Conservation (phyloP, 2,888 invertebrate genomes). For the Cerceris rybyensis region DNA sequence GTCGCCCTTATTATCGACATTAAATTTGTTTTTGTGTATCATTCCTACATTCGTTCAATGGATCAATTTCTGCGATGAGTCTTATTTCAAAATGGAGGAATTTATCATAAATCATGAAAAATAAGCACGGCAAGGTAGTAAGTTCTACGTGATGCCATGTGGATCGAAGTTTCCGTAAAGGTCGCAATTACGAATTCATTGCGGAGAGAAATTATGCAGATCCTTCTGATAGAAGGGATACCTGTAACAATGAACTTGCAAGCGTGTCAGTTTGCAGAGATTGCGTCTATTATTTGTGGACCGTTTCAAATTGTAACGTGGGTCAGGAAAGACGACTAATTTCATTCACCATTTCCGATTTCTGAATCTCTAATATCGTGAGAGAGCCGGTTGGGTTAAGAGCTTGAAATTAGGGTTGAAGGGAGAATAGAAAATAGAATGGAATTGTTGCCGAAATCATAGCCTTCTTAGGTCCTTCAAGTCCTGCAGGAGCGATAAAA, state of each 20-base stretch:
- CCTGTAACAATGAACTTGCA: constrained; percentile 22
- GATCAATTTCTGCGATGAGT: no score
- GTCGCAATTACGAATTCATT: no score
- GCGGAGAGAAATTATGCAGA: no score
- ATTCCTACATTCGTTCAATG: no score
- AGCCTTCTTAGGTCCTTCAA: background rate
- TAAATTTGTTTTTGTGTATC: no score
- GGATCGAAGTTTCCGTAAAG: no score
- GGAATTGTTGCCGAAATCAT: constrained; percentile 35
- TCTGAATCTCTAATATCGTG: constrained; percentile 52
- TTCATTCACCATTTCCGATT: constrained; percentile 37
- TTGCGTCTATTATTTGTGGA: constrained; percentile 51
- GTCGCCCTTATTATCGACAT: no score
- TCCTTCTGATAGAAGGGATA: no score
- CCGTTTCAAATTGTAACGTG: constrained; percentile 52
- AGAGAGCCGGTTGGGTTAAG: constrained; percentile 50
- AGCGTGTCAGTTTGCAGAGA: constrained; percentile 30
- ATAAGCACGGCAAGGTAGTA: no score
- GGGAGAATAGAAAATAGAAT: constrained; percentile 3
- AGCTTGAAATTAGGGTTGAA: constrained; percentile 20
- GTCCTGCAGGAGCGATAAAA: background rate
- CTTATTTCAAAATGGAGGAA: no score
- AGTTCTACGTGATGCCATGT: no score
- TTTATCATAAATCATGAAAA: no score
- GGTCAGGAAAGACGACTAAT: constrained; percentile 41